phyloP scores from a whole-genome alignment of 2,113 vertebrate species.

The Spea bombifrons region DNA sequence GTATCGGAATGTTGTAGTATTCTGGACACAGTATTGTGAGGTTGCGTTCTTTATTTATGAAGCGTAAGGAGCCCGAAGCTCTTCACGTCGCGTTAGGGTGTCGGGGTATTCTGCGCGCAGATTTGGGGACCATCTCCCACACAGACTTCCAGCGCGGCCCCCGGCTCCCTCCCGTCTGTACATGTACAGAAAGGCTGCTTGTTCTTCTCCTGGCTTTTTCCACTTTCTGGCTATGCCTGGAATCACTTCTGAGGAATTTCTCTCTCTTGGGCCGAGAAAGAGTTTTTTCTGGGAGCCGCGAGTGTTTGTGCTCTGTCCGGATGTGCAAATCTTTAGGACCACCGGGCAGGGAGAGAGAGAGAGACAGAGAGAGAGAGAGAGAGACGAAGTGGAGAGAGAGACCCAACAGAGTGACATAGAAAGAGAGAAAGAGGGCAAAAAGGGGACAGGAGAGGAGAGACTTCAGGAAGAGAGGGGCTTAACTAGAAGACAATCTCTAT shows the following conservation, averaged over 20 bases:
- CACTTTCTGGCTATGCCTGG: conserved; percentile 47
- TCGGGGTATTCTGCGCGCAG: neutral
- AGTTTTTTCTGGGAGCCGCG: conserved; percentile 47
- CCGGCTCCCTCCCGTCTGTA: conserved; percentile 42
- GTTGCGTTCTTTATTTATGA: too few species aligned
- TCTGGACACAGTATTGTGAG: too few species aligned
- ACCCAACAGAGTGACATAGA: conserved; percentile 13
- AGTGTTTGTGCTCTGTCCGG: conserved; percentile 39
- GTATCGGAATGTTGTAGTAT: too few species aligned
- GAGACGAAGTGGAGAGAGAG: conserved; percentile 23
- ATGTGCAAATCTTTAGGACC: conserved; percentile 42
- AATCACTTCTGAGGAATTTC: conserved; percentile 46
- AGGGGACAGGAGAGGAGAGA: conserved; percentile 21
- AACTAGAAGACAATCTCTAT: neutral
- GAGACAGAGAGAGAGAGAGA: conserved; percentile 26
- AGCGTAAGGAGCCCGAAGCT: neutral
- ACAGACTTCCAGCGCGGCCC: neutral
- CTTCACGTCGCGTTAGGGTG: neutral
- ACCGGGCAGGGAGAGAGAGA: conserved; percentile 26
- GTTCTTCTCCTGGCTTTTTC: conserved; percentile 44
- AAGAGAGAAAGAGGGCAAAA: conserved; percentile 13
- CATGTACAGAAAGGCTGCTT: conserved; percentile 44
- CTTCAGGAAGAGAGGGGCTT: neutral
- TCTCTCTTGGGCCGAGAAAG: conserved; percentile 47
- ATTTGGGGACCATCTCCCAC: conserved; percentile 17